Evolutionary conservation across 1,140 invertebrate genomes (phyloP).

Genomic region (Sipha flava): DNA sequence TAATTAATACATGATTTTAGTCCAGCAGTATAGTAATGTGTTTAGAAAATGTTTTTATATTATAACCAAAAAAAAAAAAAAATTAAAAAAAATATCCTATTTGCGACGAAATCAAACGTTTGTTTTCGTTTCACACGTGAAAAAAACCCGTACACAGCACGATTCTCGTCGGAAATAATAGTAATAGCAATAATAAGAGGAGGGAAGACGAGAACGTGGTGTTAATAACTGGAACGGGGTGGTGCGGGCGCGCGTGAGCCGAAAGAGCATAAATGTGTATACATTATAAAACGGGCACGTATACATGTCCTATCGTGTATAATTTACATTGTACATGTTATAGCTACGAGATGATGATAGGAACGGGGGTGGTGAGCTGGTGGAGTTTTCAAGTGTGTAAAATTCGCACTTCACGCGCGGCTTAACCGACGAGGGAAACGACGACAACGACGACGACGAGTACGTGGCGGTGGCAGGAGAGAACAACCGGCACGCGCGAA

Average conservation of each 20-base stretch:
- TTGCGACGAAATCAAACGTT: no score
- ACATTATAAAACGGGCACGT: background rate
- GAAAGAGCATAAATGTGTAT: background rate
- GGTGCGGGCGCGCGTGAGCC: background rate
- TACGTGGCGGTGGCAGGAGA: no score
- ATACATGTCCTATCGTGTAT: background rate
- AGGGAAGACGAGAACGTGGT: background rate
- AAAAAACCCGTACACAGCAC: background rate
- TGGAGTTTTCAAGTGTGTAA: conserved; percentile 1
- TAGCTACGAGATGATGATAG: background rate
- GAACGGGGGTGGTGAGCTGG: background rate
- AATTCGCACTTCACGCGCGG: conserved; percentile 22
- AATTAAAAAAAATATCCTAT: no score
- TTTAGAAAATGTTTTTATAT: no score
- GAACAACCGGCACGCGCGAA: conserved; percentile 1
- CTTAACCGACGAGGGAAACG: background rate
- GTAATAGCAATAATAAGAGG: background rate
- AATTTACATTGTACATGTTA: background rate
- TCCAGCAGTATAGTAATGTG: no score
- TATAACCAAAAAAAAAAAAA: no score
- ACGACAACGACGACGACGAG: background rate
- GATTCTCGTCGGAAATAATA: background rate
- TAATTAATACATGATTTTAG: no score
- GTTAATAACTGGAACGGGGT: background rate
- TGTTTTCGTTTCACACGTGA: background rate